A percentile compares a stretch with the other conserved stretches of the same genome.
These are phyloP conservation scores for Hyperoplus lanceolatus DNA, from an alignment of 2,797 vertebrate species.

Conservation along the genomic window DNA sequence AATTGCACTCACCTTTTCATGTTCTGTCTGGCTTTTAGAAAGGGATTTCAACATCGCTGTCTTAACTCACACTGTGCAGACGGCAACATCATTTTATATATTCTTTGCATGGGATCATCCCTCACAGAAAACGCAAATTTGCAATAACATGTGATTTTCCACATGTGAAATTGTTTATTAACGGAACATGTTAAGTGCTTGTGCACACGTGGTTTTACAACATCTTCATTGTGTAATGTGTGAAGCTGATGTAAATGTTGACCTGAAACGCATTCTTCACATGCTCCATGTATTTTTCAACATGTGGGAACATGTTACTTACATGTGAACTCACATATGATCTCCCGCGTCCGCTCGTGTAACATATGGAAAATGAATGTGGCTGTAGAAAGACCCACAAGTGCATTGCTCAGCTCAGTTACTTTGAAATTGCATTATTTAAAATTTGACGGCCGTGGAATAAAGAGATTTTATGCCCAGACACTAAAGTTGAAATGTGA, in stretches of 20 bases:
- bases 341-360: no score
- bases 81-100: neutral
- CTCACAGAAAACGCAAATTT: no score
- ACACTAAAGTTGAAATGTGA: neutral
- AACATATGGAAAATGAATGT: neutral
- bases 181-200: no score
- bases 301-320: no score
- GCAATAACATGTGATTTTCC: no score
- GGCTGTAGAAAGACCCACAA: neutral
- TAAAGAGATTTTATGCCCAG: neutral
- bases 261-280: no score
- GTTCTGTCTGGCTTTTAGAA: slow-evolving; percentile 26
- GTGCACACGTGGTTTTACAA: no score
- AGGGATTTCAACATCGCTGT: neutral
- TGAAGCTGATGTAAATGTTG: no score
- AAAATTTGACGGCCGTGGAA: slow-evolving; percentile 12
- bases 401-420: slow-evolving; percentile 16
- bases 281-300: no score
- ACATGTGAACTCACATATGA: no score
- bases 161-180: no score
- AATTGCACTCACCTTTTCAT: slow-evolving; percentile 45
- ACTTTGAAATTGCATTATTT: slow-evolving; percentile 25
- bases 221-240: no score
- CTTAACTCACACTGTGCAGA: neutral
- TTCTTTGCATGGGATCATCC: neutral